Evolutionary conservation across 2,888 invertebrate species (phyloP), one percentile per base, ranked within the genome.

Genomic region (Aleiodes alternator): DNA sequence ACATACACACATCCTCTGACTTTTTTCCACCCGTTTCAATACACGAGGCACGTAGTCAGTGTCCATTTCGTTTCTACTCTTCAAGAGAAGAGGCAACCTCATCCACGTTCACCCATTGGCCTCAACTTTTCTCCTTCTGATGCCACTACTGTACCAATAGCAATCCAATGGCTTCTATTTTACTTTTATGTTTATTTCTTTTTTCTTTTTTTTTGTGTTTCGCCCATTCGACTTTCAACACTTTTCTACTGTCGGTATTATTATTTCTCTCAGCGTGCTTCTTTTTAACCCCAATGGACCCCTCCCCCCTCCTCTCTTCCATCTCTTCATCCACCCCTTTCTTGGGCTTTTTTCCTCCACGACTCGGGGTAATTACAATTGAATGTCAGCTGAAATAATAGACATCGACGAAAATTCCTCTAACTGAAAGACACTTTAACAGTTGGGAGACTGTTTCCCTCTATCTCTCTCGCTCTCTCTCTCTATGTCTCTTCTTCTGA

Each of bases 31-130:
- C 51, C 34, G 68, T 75, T 75, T 71, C 51, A 71, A 75, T 59
- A 75, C 16, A 71, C 75, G 29, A 16, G 14, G 75, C 75, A 75
- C 75, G 75, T 75, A 75, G 71, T 72, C 66, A 64, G 64, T 71
- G 71, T 75, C 71, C 70, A 75, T 75, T 75, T 71, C 66, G 34
- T 68, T 68, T 68, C 68, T 50, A 50, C 51, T 68, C 31, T 50
- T 51, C 53, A 51, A 23, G 23, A 23, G 23, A 23, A 23, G 23
- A 23, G 68, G 50, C 31, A 51, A 68, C 68, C 68, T 68, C 68
- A 68, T 68, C 72, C 64, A 72, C 48, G 55, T 72, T 55, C 55
- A 55, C 51, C 61, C 64, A 68, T 68, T 68, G 64, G 29, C 68
- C 51, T 68, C 68, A 68, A 68, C 68, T 68, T 68, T 51, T 68